phyloP scores from a whole-genome alignment of 92 coral and sea anemone species.

The Blastomussa wellsi region DNA sequence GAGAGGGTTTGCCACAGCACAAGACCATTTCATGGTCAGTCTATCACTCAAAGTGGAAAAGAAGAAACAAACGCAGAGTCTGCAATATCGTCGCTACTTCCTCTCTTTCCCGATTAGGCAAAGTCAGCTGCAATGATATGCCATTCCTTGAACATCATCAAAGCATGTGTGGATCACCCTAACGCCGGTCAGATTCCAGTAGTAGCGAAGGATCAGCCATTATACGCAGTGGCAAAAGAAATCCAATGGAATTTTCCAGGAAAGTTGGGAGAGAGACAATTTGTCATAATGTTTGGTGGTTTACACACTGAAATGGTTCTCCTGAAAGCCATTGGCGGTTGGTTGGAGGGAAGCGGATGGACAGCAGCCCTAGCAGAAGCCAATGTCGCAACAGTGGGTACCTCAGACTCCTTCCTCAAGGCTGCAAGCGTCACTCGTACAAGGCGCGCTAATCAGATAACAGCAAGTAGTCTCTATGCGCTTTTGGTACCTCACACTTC shows the following conservation, averaged over 20 bases:
- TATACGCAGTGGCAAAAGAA: conserved; percentile 64
- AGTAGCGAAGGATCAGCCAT: conserved; percentile 70
- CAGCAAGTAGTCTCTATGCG: conserved; percentile 62
- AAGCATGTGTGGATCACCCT: conserved; percentile 40
- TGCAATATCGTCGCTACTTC: conserved; percentile 58
- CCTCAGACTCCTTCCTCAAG: conserved; percentile 71
- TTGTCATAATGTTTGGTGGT: conserved; percentile 71
- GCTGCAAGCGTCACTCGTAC: conserved; percentile 54
- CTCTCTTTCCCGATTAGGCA: conserved; percentile 69
- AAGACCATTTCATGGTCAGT: conserved; percentile 68
- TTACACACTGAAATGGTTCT: conserved; percentile 64
- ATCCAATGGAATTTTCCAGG: conserved; percentile 62
- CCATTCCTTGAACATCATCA: conserved; percentile 66
- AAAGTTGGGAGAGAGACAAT: conserved; percentile 51
- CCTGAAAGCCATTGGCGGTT: conserved; percentile 54
- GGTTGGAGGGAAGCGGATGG: conserved; percentile 72
- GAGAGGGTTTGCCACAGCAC: conserved; percentile 34
- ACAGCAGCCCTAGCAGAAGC: conserved; percentile 51
- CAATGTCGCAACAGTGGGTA: conserved; percentile 53
- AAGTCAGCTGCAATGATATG: conserved; percentile 67
- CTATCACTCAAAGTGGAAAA: conserved; percentile 45
- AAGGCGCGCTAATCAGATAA: conserved; percentile 70
- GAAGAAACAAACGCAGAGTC: conserved; percentile 14
- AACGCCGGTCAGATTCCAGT: conserved; percentile 70
- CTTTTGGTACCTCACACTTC: conserved; percentile 60